A percentile compares a stretch with the other conserved stretches of the same genome.
Conservation (phyloP, 2,888 invertebrate species). For the Kuschelorhynchus macadamiae region DNA sequence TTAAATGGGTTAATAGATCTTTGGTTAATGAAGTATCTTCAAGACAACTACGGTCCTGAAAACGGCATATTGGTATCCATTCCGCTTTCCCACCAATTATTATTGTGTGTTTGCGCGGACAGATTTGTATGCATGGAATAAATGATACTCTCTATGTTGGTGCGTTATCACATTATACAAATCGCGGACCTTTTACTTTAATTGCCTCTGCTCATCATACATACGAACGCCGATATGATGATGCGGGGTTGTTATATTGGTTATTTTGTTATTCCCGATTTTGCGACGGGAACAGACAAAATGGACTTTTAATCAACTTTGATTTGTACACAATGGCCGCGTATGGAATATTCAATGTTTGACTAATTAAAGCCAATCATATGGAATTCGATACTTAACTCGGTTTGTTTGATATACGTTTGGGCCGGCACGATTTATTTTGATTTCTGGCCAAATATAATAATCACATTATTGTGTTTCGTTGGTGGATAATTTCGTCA, state of each 20-base stretch:
- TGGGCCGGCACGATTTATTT: neutral
- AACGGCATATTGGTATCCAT: slow-evolving; percentile 61
- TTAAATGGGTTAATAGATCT: too few species aligned
- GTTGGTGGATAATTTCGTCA: too few species aligned
- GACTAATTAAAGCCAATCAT: slow-evolving; percentile 41
- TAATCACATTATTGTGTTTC: too few species aligned
- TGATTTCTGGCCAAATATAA: neutral
- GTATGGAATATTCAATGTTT: slow-evolving; percentile 42
- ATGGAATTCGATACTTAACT: slow-evolving; percentile 33
- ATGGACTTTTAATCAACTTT: slow-evolving; percentile 49
- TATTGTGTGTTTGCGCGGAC: slow-evolving; percentile 63
- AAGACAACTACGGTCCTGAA: slow-evolving; percentile 27
- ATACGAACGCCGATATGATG: slow-evolving; percentile 3
- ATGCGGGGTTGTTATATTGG: slow-evolving; percentile 40
- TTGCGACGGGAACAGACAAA: slow-evolving; percentile 40
- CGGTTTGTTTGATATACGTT: slow-evolving; percentile 9
- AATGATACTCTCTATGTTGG: slow-evolving; percentile 62
- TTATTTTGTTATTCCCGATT: slow-evolving; percentile 46
- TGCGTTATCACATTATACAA: slow-evolving; percentile 59
- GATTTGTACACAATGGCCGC: slow-evolving; percentile 46
- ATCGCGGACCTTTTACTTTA: slow-evolving; percentile 61
- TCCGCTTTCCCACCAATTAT: slow-evolving; percentile 62
- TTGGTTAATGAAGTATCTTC: too few species aligned
- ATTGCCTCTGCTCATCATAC: slow-evolving; percentile 62
- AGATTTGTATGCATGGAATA: slow-evolving; percentile 69